Percentiles rank a stretch among this genome's conserved stretches.
Evolutionary conservation across 2,888 invertebrate species (phyloP).

Genomic region (Sylvicola fuscatus): DNA sequence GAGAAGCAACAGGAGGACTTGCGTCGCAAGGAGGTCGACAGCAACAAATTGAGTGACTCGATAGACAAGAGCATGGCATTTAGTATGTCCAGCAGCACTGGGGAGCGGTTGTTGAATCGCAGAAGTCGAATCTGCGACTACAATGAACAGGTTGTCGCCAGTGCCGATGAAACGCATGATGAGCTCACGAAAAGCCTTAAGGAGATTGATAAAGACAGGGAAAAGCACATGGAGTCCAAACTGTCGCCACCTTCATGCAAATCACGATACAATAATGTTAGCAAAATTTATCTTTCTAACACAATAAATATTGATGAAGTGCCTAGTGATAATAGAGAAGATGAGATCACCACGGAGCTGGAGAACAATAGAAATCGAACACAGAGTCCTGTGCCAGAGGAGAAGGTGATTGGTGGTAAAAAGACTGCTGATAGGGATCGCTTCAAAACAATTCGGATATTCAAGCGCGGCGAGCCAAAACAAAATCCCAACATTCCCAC

Average conservation of each 20-base stretch:
- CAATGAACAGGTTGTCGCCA: constrained; percentile 5
- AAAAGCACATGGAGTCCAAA: too few species aligned
- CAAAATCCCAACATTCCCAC: too few species aligned
- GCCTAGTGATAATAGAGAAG: background rate
- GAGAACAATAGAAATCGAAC: background rate
- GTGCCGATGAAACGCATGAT: background rate
- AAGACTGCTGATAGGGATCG: constrained; percentile 17
- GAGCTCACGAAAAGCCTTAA: background rate
- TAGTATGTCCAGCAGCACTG: constrained; percentile 8
- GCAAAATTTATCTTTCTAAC: too few species aligned
- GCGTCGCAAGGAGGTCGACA: constrained; percentile 3
- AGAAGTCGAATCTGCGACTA: constrained; percentile 24
- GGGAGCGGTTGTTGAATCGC: constrained; percentile 20
- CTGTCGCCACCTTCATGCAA: too few species aligned
- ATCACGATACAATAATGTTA: too few species aligned
- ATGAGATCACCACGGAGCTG: background rate
- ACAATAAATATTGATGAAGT: background rate
- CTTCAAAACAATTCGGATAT: constrained; percentile 25
- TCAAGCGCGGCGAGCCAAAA: constrained; percentile 9
- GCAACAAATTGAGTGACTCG: constrained; percentile 5
- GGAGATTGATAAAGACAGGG: too few species aligned
- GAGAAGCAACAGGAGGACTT: constrained; percentile 7
- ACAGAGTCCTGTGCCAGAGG: background rate
- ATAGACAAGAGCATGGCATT: background rate
- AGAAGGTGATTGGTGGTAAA: constrained; percentile 11